Evolutionary conservation across 2,113 vertebrate genomes (phyloP), one percentile per base, ranked within the genome.

Genomic region (Pipa parva): DNA sequence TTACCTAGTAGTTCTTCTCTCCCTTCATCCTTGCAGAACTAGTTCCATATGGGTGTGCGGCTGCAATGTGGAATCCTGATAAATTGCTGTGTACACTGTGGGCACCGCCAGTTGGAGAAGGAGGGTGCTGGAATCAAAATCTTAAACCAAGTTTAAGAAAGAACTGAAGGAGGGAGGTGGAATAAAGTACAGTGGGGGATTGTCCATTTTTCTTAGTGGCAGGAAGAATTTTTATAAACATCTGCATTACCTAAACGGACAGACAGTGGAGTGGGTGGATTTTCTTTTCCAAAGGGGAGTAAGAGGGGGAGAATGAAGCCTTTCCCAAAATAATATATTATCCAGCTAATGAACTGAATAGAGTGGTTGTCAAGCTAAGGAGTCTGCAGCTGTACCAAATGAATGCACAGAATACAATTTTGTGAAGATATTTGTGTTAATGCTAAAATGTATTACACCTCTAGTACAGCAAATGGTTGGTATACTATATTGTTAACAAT

Each of bases 161-260:
- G 37, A 20, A 58, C 18, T 54, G 17, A 58, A 59, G 66, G 66
- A 70, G 66, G 66, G 66, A 52, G 66, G 39, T 51, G 49, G n/a
- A 25, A 25, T 11, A 36, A 24, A 68, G 24, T 24, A 60, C n/a
- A 42, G 39, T 49, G 39, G 45, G 66, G 49, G 58, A 21, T 45
- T 70, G 48, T 60, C 33, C 22, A 70, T 70, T 70, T 61, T 70
- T 70, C 66, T 70, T 70, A 61, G 57, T 70, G 66, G 66, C 66
- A 70, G 66, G 48, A 70, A 70, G 66, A 70, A 70, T 70, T 70
- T 61, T 70, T 70, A 61, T 70, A 70, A 70, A 61, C 66, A 70
- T 70, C 66, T 70, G 66, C 48, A 61, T 54, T 61, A 59, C 64
- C 64, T 59, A 68, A 68, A 59, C 20, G 48, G 26, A 52, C 59